Evolutionary conservation across 2,113 vertebrate genomes (phyloP).

Genomic region (Ceyx margarethae): DNA sequence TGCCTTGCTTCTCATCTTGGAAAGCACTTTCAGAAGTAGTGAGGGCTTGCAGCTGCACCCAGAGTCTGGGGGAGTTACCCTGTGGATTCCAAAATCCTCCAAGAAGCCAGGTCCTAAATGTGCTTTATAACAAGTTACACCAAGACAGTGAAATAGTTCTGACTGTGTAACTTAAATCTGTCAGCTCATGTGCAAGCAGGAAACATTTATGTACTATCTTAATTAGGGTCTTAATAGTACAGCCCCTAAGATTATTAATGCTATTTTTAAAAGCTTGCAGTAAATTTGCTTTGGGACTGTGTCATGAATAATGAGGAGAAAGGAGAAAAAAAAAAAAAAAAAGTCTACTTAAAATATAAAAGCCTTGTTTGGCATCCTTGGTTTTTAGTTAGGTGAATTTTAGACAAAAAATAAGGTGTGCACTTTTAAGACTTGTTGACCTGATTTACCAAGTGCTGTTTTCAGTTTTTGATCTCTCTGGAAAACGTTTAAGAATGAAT

Average conservation of each 20-base stretch:
- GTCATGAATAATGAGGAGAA: neutral
- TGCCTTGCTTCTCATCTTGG: neutral
- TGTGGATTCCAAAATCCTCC: neutral
- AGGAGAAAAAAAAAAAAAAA: neutral
- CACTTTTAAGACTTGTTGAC: neutral
- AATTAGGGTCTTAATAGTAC: slow-evolving; percentile 34
- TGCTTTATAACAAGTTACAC: neutral
- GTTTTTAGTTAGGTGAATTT: neutral
- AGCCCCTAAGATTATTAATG: slow-evolving; percentile 17
- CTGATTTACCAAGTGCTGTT: neutral
- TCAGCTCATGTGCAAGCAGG: neutral
- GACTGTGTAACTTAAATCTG: neutral
- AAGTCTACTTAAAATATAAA: neutral
- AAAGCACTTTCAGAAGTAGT: neutral
- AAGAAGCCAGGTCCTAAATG: neutral
- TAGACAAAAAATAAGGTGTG: neutral
- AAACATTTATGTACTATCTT: neutral
- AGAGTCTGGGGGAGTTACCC: neutral
- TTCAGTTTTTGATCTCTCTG: slow-evolving; percentile 6
- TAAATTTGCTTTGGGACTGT: slow-evolving; percentile 31
- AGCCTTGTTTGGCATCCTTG: neutral
- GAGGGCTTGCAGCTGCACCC: neutral
- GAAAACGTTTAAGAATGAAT: neutral
- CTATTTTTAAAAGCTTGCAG: slow-evolving; percentile 43
- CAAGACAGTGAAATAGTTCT: neutral